These are phyloP conservation scores for Gymnoscelis rufifasciata DNA, from an alignment of 2,888 invertebrate genomes.

Conservation along the genomic window DNA sequence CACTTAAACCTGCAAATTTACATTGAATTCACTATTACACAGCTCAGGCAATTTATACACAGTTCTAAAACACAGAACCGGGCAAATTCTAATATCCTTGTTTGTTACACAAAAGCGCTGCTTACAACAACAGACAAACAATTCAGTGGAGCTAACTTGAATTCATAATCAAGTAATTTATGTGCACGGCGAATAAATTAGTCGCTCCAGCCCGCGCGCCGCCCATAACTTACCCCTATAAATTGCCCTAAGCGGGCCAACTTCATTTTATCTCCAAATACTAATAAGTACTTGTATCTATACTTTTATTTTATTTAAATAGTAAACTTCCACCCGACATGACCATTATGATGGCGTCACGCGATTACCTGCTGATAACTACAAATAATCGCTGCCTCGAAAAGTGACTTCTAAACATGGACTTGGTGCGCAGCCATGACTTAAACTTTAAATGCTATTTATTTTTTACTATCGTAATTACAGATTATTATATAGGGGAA, in stretches of 20 bases:
- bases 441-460: slow-evolving; percentile 36
- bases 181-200: slow-evolving; percentile 80
- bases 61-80: slow-evolving; percentile 48
- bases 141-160: slow-evolving; percentile 75
- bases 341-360: slow-evolving; percentile 63
- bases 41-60: slow-evolving; percentile 40
- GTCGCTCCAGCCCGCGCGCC: slow-evolving; percentile 74
- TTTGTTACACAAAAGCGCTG: slow-evolving; percentile 71
- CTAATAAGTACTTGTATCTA: slow-evolving; percentile 69
- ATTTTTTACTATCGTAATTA: slow-evolving; percentile 30
- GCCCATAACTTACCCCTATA: slow-evolving; percentile 79
- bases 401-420: slow-evolving; percentile 45
- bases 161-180: slow-evolving; percentile 80
- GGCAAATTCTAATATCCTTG: slow-evolving; percentile 67
- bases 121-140: slow-evolving; percentile 75
- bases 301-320: slow-evolving; percentile 62
- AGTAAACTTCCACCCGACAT: slow-evolving; percentile 58
- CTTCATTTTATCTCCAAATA: slow-evolving; percentile 79
- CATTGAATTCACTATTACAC: slow-evolving; percentile 27
- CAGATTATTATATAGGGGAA: not conserved
- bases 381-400: slow-evolving; percentile 29
- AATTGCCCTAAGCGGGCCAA: slow-evolving; percentile 78
- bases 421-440: slow-evolving; percentile 40
- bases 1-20: slow-evolving; percentile 27
- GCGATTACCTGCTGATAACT: slow-evolving; percentile 58